phyloP scores from a whole-genome alignment of 2,113 vertebrate species.

The Lynx canadensis region DNA sequence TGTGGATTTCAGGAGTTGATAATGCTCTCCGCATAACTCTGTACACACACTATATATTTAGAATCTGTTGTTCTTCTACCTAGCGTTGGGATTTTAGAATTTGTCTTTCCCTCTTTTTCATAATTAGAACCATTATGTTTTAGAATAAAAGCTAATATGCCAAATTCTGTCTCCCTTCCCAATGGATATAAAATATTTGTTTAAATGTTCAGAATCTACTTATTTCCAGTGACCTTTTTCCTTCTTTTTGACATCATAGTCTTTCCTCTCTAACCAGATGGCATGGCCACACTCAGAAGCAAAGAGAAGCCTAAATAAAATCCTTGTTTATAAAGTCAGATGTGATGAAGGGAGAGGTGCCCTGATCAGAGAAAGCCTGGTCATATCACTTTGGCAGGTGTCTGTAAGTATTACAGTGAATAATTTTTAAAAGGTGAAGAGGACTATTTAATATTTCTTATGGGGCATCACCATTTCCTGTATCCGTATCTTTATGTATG shows the following conservation, averaged over 20 bases:
- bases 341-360: background rate
- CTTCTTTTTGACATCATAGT: background rate
- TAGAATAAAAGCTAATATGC: constrained; percentile 24
- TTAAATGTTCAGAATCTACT: background rate
- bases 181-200: background rate
- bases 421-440: background rate
- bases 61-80: background rate
- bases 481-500: background rate
- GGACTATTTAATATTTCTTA: background rate
- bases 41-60: background rate
- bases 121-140: background rate
- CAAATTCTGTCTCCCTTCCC: background rate
- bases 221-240: background rate
- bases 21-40: background rate
- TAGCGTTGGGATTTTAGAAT: background rate
- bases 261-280: background rate
- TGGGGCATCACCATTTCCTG: background rate
- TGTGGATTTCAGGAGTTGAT: constrained; percentile 25
- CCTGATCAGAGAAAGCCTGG: background rate
- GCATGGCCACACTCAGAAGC: background rate
- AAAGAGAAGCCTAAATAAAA: background rate
- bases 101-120: background rate
- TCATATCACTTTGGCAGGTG: background rate
- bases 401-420: background rate
- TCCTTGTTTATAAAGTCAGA: background rate